Evolutionary conservation across 1,140 invertebrate species (phyloP).

Genomic region (Leguminivora glycinivorella): DNA sequence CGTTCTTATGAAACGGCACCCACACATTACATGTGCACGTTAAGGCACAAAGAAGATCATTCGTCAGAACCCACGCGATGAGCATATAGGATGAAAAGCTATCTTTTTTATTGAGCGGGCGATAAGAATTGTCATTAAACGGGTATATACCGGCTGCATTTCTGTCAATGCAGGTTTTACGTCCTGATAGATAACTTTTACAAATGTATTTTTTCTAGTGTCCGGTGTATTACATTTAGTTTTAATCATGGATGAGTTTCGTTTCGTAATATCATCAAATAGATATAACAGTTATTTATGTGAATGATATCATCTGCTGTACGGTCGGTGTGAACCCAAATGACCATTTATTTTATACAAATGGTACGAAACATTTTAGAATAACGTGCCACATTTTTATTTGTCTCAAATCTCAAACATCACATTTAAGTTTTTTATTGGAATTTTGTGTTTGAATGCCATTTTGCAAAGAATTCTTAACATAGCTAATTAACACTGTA

Average conservation of each 20-base stretch:
- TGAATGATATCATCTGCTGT: neutral
- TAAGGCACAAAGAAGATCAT: conserved; percentile 21
- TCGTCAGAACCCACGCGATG: conserved; percentile 12
- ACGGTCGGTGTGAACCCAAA: neutral
- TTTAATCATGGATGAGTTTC: too few species aligned
- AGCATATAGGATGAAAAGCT: conserved; percentile 2
- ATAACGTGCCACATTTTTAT: too few species aligned
- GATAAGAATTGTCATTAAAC: conserved; percentile 26
- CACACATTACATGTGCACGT: conserved; percentile 8
- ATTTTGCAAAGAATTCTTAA: neutral
- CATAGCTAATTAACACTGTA: neutral
- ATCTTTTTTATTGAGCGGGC: conserved; percentile 10
- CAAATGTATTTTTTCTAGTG: too few species aligned
- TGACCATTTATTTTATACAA: neutral
- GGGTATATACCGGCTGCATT: neutral
- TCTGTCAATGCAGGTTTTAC: neutral
- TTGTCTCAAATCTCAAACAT: too few species aligned
- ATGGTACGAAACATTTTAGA: too few species aligned
- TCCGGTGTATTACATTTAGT: too few species aligned
- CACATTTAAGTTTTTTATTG: too few species aligned
- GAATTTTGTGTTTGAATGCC: neutral
- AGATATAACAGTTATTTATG: neutral
- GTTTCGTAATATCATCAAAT: too few species aligned
- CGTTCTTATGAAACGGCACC: conserved; percentile 19
- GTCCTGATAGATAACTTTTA: too few species aligned